A percentile compares a stretch with the other conserved stretches of the same genome.
These are phyloP conservation scores for Neoaliturus tenellus DNA, from an alignment of 2,888 invertebrate genomes.

Conservation along the genomic window DNA sequence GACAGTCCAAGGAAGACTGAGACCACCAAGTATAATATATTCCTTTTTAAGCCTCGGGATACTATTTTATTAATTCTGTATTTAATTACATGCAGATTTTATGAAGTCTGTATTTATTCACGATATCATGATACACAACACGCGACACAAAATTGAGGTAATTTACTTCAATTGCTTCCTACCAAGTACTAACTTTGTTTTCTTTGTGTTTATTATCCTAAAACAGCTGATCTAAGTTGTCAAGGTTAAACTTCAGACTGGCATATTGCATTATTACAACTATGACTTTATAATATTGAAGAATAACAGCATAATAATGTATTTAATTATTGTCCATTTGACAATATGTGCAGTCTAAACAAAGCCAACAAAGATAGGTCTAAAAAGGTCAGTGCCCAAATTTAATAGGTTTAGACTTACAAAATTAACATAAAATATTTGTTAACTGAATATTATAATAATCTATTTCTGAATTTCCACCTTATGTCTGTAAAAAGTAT, in stretches of 20 bases:
- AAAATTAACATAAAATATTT: neutral
- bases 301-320: slow-evolving; percentile 21
- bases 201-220: slow-evolving; percentile 20
- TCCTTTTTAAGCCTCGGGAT: slow-evolving; percentile 20
- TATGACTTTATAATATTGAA: neutral
- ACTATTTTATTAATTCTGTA: neutral
- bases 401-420: neutral
- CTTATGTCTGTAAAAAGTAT: too few species aligned
- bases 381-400: slow-evolving; percentile 18
- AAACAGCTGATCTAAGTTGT: slow-evolving; percentile 42
- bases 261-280: slow-evolving; percentile 33
- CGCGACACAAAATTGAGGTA: slow-evolving; percentile 65
- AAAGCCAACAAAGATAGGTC: slow-evolving; percentile 23
- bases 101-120: slow-evolving; percentile 55
- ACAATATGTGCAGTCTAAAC: slow-evolving; percentile 32
- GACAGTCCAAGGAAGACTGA: slow-evolving; percentile 7
- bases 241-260: slow-evolving; percentile 42
- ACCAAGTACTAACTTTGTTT: neutral
- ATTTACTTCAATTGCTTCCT: slow-evolving; percentile 1
- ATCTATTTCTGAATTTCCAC: too few species aligned
- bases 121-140: slow-evolving; percentile 64
- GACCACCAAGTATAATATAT: neutral
- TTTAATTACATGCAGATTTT: slow-evolving; percentile 39
- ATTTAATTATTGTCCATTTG: neutral
- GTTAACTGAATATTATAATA: neutral